Percentiles rank a stretch among this genome's conserved stretches.
phyloP scores from a whole-genome alignment of 2,113 vertebrate species.

The Oreochromis niloticus region DNA sequence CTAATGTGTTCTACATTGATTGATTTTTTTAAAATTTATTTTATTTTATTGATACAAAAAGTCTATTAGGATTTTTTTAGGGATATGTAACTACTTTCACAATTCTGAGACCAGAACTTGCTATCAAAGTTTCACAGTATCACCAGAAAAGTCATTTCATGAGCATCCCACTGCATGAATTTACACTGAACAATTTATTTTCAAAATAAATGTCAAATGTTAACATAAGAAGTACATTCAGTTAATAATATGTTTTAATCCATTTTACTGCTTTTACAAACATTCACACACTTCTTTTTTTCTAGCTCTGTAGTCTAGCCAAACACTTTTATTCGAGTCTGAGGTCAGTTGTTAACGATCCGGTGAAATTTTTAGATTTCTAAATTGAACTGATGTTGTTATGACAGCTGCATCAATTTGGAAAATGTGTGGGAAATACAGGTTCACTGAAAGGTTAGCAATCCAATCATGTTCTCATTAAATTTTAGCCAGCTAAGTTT shows the following conservation, averaged over 20 bases:
- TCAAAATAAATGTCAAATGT: neutral
- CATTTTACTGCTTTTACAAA: neutral
- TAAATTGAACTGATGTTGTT: neutral
- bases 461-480: neutral
- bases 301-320: neutral
- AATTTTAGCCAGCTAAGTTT: neutral
- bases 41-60: neutral
- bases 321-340: neutral
- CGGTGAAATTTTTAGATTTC: neutral
- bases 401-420: neutral
- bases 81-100: neutral
- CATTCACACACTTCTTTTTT: neutral
- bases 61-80: neutral
- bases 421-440: neutral
- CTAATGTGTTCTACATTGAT: neutral
- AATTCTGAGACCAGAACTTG: neutral
- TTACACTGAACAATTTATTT: neutral
- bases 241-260: neutral
- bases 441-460: neutral
- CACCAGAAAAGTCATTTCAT: neutral
- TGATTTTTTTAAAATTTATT: neutral
- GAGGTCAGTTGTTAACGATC: neutral
- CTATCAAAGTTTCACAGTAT: neutral
- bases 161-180: neutral
- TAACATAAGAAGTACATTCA: neutral